Evolutionary conservation across 1,140 invertebrate species (phyloP).

Genomic region (Calliphora vicina): DNA sequence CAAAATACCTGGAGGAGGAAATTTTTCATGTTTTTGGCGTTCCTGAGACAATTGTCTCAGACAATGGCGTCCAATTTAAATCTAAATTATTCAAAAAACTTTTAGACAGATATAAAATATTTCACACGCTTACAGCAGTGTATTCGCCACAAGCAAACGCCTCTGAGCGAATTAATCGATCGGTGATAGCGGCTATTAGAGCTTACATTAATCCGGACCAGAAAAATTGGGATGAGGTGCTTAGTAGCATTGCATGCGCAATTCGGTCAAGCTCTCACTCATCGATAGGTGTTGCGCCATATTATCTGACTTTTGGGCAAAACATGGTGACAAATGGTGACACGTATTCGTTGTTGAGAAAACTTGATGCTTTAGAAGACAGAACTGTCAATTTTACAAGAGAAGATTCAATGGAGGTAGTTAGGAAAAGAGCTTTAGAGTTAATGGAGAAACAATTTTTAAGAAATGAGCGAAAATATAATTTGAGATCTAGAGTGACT

Average conservation of each 20-base stretch:
- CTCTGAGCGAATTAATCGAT: conserved; percentile 17
- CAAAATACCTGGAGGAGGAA: not conserved
- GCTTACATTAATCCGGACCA: conserved; percentile 17
- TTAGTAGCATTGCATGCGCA: not conserved
- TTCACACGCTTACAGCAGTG: conserved; percentile 20
- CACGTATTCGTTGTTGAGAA: conserved; percentile 5
- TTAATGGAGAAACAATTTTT: not conserved
- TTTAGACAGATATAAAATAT: conserved; percentile 7
- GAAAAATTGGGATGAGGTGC: conserved; percentile 3
- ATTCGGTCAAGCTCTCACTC: not conserved
- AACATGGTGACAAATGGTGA: not conserved
- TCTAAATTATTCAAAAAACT: conserved; percentile 14
- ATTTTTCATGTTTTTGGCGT: not conserved
- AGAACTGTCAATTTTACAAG: not conserved
- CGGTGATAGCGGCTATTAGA: not conserved
- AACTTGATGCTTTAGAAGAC: conserved; percentile 4
- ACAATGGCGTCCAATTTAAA: not conserved
- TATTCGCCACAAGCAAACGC: conserved; percentile 27
- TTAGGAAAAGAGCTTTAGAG: not conserved
- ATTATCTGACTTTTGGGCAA: not conserved
- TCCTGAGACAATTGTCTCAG: not conserved
- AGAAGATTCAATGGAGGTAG: not conserved
- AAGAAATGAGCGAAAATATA: not conserved
- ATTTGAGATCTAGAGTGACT: not conserved
- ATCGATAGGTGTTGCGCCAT: too few species aligned